Evolutionary conservation across 2,797 vertebrate species (phyloP).

Genomic region (Poliocrania exsul): DNA sequence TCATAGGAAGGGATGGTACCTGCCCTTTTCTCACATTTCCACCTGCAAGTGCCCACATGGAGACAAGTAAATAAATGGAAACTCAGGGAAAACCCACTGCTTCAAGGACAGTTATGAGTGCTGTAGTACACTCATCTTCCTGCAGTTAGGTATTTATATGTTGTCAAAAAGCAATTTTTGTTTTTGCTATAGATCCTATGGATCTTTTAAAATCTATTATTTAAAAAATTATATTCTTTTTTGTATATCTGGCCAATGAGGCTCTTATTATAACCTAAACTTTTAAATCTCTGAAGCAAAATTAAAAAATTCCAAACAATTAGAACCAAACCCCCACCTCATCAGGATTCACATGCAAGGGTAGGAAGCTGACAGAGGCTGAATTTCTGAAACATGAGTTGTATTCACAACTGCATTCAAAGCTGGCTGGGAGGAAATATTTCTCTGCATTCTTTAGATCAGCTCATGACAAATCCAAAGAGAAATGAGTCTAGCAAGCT

Average conservation of each 20-base stretch:
- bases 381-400: neutral
- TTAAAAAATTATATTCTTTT: neutral
- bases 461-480: conserved; percentile 47
- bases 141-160: neutral
- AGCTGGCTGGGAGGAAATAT: neutral
- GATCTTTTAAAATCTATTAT: neutral
- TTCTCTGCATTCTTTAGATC: conserved; percentile 17
- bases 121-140: neutral
- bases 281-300: neutral
- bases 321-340: neutral
- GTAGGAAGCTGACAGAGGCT: neutral
- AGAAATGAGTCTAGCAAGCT: conserved; percentile 38
- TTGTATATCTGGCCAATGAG: neutral
- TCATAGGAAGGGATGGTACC: neutral
- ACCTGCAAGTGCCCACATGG: neutral
- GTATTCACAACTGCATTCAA: neutral
- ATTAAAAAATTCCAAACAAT: neutral
- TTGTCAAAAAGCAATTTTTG: neutral
- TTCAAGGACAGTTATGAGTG: neutral
- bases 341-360: neutral
- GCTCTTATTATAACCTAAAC: neutral
- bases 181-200: neutral
- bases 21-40: neutral
- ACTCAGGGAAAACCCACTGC: neutral
- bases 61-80: neutral